Percentiles rank a stretch among this genome's conserved stretches.
These are phyloP conservation scores for Aproaerema taeniolella DNA, from an alignment of 2,888 invertebrate genomes.

Conservation along the genomic window DNA sequence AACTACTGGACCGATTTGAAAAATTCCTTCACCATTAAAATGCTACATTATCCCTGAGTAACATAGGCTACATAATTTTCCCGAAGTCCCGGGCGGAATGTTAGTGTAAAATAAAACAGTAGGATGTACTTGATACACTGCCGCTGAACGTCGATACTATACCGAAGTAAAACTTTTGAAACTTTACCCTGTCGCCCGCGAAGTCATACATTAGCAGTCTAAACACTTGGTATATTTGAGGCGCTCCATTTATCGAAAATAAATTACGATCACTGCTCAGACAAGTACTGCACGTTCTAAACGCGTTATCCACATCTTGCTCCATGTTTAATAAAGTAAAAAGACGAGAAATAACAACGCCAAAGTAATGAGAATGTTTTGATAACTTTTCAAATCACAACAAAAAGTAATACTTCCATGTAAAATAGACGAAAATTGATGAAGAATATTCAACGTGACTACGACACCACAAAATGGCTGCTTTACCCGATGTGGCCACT, in stretches of 20 bases:
- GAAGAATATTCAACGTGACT: conserved; percentile 51
- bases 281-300: conserved; percentile 53
- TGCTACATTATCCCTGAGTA: too few relatives aligned
- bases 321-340: conserved; percentile 48
- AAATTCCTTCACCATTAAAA: too few relatives aligned
- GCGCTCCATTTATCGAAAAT: conserved; percentile 41
- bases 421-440: conserved; percentile 71
- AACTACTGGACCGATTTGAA: too few relatives aligned
- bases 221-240: conserved; percentile 52
- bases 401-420: conserved; percentile 76
- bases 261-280: conserved; percentile 59
- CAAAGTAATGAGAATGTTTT: conserved; percentile 24
- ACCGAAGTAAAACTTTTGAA: conserved; percentile 25
- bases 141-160: too few relatives aligned
- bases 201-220: conserved; percentile 61
- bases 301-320: conserved; percentile 55
- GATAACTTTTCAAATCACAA: conserved; percentile 59
- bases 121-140: too few relatives aligned
- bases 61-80: too few relatives aligned
- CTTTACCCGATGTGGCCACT: conserved; percentile 55
- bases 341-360: conserved; percentile 25
- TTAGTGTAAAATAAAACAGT: too few relatives aligned
- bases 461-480: conserved; percentile 76
- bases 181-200: conserved; percentile 59
- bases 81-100: too few relatives aligned